phyloP scores from a whole-genome alignment of 1,140 invertebrate genomes.

The Maconellicoccus hirsutus region DNA sequence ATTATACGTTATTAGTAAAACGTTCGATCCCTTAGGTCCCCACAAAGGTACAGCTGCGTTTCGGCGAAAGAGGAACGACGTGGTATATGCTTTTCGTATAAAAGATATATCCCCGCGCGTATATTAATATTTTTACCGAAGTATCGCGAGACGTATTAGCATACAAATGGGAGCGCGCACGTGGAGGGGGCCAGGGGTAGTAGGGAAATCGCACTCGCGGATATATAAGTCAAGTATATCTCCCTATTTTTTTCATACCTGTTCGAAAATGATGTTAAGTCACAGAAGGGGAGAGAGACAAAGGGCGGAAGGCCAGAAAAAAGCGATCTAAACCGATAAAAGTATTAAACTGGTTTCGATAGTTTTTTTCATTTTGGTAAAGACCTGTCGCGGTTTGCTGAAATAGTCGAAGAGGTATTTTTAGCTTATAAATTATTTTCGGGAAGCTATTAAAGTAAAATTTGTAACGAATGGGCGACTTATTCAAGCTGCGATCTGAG shows the following conservation, averaged over 20 bases:
- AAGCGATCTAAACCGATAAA: neutral
- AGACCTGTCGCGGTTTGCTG: neutral
- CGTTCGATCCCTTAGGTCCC: neutral
- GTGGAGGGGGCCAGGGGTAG: neutral
- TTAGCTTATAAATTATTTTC: neutral
- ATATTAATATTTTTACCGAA: neutral
- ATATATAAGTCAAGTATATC: no score
- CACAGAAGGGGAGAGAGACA: neutral
- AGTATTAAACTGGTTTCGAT: neutral
- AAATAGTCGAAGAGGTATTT: neutral
- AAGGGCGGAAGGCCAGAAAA: neutral
- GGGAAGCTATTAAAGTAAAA: neutral
- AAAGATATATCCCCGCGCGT: neutral
- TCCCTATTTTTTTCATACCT: no score
- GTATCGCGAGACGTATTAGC: neutral
- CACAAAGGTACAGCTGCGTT: neutral
- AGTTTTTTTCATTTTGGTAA: neutral
- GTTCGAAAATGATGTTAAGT: no score
- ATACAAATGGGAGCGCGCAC: neutral
- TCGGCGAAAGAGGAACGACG: no score
- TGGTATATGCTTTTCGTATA: neutral
- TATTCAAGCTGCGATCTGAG: constrained; percentile 13
- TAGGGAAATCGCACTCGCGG: no score
- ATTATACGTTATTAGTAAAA: constrained; percentile 22
- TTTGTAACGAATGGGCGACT: constrained; percentile 14